Percentiles rank a stretch among this genome's conserved stretches.
Conservation (phyloP, 2,113 vertebrate species). For the Dicrurus megarhynchus region DNA sequence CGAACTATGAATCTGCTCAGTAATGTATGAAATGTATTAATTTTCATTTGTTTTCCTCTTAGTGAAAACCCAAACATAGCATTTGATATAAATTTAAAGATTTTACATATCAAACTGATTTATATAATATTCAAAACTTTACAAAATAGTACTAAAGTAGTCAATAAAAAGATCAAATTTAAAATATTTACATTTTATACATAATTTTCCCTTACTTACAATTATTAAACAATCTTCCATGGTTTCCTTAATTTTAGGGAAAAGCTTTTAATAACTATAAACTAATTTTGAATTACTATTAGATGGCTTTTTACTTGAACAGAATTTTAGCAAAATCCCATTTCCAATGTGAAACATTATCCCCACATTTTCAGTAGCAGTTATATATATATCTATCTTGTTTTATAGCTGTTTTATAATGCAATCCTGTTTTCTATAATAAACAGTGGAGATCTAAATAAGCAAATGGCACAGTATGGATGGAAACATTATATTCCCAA, state of each 20-base stretch:
- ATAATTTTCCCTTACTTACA: not conserved
- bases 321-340: not conserved
- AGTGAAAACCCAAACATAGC: not conserved
- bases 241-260: not conserved
- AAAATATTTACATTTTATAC: conserved; percentile 53
- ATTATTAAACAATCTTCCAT: not conserved
- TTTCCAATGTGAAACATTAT: not conserved
- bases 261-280: conserved; percentile 12
- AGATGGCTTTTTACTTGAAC: conserved; percentile 17
- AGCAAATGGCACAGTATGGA: not conserved
- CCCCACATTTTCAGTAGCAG: not conserved
- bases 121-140: conserved; percentile 21
- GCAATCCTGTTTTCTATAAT: not conserved
- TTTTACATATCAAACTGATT: conserved; percentile 27
- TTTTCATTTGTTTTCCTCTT: not conserved
- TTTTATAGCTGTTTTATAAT: not conserved
- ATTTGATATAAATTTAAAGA: conserved; percentile 6
- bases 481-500: not conserved
- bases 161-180: conserved; percentile 18
- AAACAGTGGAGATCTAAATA: not conserved
- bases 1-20: not conserved
- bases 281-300: not conserved
- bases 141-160: conserved; percentile 35
- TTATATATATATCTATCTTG: not conserved
- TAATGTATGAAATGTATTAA: conserved; percentile 23